Percentiles rank a stretch among this genome's conserved stretches.
phyloP scores from a whole-genome alignment of 2,797 vertebrate species.

The Tarsius wallacei region DNA sequence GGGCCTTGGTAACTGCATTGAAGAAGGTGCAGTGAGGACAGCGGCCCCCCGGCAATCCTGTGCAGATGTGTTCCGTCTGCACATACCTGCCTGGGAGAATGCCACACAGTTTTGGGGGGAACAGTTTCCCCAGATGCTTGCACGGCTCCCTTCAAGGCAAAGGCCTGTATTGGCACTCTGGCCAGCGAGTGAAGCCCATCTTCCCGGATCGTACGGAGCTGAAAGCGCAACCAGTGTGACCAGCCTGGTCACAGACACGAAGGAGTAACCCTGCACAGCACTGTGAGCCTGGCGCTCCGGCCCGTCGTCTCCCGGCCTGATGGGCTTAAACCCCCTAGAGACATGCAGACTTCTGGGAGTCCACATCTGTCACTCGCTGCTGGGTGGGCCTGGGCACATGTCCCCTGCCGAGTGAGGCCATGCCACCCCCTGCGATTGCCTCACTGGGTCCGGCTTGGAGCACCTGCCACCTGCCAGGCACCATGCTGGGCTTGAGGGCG shows the following conservation, averaged over 20 bases:
- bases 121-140: not conserved
- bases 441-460: not conserved
- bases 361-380: not conserved
- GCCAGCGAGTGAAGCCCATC: not conserved
- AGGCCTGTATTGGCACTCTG: not conserved
- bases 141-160: not conserved
- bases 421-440: not conserved
- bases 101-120: not conserved
- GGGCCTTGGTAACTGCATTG: constrained; percentile 92
- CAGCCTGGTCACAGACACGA: constrained; percentile 16
- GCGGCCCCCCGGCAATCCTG: constrained; percentile 7
- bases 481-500: not conserved
- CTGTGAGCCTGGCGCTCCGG: not conserved
- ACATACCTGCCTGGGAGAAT: not conserved
- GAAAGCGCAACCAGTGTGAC: not conserved
- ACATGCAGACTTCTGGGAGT: not conserved
- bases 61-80: not conserved
- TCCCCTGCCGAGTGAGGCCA: not conserved
- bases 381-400: not conserved
- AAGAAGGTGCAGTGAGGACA: constrained; percentile 56
- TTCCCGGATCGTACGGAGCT: not conserved
- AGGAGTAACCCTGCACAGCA: not conserved
- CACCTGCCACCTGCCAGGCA: not conserved
- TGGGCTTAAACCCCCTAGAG: constrained; percentile 15
- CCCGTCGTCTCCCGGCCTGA: not conserved